Percentiles rank a stretch among this genome's conserved stretches.
Evolutionary conservation across 2,888 invertebrate species (phyloP).

Genomic region (Scaptomyza reducta): DNA sequence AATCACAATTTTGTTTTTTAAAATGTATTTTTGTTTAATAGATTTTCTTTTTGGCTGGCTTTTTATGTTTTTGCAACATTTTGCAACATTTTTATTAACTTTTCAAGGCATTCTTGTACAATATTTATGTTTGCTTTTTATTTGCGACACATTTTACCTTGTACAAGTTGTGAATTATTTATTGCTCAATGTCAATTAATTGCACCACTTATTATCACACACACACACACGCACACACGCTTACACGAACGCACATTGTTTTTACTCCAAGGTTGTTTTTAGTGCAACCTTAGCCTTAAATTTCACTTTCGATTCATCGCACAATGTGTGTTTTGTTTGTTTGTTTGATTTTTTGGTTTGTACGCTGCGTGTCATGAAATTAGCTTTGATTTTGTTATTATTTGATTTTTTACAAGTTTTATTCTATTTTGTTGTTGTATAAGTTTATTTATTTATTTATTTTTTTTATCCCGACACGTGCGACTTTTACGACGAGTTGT

Average conservation of each 20-base stretch:
- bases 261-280: conserved; percentile 64
- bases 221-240: conserved; percentile 16
- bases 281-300: conserved; percentile 58
- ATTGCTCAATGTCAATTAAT: conserved; percentile 53
- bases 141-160: conserved; percentile 42
- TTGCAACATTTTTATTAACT: conserved; percentile 18
- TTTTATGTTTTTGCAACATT: conserved; percentile 4
- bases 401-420: background rate
- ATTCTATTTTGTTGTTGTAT: conserved; percentile 17
- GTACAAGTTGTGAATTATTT: conserved; percentile 49
- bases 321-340: conserved; percentile 14
- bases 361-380: conserved; percentile 9
- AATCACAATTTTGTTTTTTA: background rate
- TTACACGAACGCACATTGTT: conserved; percentile 11
- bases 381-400: conserved; percentile 10
- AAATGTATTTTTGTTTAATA: background rate
- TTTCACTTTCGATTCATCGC: conserved; percentile 49
- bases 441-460: conserved; percentile 24
- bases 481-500: conserved; percentile 35
- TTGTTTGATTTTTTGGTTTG: background rate
- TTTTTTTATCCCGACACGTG: conserved; percentile 47
- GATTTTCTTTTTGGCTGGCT: conserved; percentile 12
- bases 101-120: conserved; percentile 30
- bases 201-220: conserved; percentile 27
- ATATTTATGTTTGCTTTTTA: conserved; percentile 9